These are phyloP conservation scores for Paracanthobrama guichenoti DNA, from an alignment of 2,113 vertebrate genomes.

Conservation along the genomic window DNA sequence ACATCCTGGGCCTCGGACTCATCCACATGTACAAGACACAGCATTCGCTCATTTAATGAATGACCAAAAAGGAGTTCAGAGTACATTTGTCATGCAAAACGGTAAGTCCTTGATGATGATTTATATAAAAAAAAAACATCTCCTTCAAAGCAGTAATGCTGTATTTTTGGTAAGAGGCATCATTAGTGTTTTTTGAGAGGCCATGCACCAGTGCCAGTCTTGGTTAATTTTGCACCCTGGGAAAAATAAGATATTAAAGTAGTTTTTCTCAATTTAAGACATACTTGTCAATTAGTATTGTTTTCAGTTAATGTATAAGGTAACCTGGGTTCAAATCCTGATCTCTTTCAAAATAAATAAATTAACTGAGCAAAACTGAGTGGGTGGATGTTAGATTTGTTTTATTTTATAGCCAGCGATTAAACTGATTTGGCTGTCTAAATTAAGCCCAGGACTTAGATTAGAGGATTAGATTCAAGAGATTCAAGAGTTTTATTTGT, in stretches of 20 bases:
- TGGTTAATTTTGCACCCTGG: not conserved
- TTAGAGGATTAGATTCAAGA: too few relatives aligned
- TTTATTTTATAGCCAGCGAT: too few relatives aligned
- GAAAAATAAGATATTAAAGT: not conserved
- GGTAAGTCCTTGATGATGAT: not conserved
- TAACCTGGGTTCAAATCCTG: not conserved
- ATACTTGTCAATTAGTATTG: not conserved
- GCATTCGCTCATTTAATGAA: not conserved
- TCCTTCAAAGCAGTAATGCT: not conserved
- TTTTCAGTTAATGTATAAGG: not conserved
- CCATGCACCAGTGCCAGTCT: too few relatives aligned
- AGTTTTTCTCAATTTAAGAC: not conserved
- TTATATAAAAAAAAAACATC: not conserved
- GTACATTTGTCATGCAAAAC: not conserved
- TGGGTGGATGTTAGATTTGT: not conserved
- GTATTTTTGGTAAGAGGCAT: not conserved
- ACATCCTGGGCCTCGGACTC: constrained; percentile 33
- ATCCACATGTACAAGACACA: constrained; percentile 26
- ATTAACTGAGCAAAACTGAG: not conserved
- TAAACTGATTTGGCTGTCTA: too few relatives aligned
- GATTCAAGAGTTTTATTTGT: too few relatives aligned
- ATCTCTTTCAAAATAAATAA: not conserved
- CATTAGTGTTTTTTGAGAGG: not conserved
- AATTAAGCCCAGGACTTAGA: not conserved
- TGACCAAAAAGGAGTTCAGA: not conserved